Evolutionary conservation across 2,797 vertebrate genomes (phyloP), one percentile per base, ranked within the genome.

Genomic region (Myotis myotis): DNA sequence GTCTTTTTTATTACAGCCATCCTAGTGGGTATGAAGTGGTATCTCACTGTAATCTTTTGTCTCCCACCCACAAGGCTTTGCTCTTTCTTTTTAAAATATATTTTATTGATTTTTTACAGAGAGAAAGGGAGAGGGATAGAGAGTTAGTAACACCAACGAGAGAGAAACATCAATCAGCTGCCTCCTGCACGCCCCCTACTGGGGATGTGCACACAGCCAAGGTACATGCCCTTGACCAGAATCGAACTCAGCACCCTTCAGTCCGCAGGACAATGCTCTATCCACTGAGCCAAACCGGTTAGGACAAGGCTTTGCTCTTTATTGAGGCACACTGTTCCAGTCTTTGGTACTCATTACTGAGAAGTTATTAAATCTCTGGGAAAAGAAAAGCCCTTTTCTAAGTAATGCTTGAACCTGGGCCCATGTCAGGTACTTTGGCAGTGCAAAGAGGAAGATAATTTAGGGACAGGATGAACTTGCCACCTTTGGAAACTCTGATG

Each of bases 371-470:
- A 93, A 74, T 53, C 25, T 79, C 72, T 83, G 38, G 33, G 33
- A 64, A 91, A 57, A 25, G 15, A 33, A 72, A 11, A 22, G 25
- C 28, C n/a, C 8, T 71, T 70, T n/a, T 64, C 17, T 87, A 89
- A 87, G 28, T 76, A 92, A 79, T 86, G 6, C 33, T 80, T 93
- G 60, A 93, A 53, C 8, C 13, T 76, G 15, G 85, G n/a, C 51
- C 9, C 22, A 49, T 51, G 38, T 41, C 47, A 55, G 41, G 15
- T 13, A 74, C 64, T 91, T 36, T 89, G 28, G 25, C 7, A 80
- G 30, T 64, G 23, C 75, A 86, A 23, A 92, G 83, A 57, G n/a
- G 30, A 93, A 96, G 33, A 66, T 23, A 93, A 41, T 33, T 87
- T 83, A 88, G 49, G 22, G 33, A 75, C 15, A 87, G 44, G 36